Percentiles rank a stretch among this genome's conserved stretches.
phyloP scores from a whole-genome alignment of 2,113 vertebrate genomes.

The Campylomormyrus tamandua region DNA sequence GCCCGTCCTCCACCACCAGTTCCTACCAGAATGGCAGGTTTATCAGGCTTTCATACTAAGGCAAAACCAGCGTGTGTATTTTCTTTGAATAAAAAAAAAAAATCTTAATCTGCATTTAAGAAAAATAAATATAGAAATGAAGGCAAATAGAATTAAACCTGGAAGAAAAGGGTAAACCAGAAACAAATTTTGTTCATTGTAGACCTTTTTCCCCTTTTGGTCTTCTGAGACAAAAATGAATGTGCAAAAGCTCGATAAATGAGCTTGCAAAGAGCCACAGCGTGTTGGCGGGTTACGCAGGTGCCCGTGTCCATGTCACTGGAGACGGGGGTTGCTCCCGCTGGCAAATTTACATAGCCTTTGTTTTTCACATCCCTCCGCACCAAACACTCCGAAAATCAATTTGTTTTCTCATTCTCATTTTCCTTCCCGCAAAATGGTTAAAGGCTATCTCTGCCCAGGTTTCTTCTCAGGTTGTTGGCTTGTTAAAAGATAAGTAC shows the following conservation, averaged over 20 bases:
- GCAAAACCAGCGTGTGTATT: not conserved
- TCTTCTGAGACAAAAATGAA: not conserved
- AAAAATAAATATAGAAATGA: not conserved
- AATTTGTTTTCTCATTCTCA: not conserved
- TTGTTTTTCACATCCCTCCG: not conserved
- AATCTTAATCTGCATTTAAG: not conserved
- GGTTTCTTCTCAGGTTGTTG: not conserved
- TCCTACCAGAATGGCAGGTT: not conserved
- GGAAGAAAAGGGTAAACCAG: not conserved
- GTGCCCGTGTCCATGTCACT: not conserved
- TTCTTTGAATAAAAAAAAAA: not conserved
- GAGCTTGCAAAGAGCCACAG: not conserved
- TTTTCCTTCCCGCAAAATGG: not conserved
- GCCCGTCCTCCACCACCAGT: not conserved
- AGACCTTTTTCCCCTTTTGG: not conserved
- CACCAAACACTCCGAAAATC: not conserved
- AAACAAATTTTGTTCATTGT: not conserved
- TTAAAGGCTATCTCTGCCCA: not conserved
- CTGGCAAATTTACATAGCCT: not conserved
- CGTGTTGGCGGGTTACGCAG: not conserved
- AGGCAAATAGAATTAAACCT: not conserved
- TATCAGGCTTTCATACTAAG: not conserved
- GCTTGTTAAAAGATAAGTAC: constrained; percentile 12
- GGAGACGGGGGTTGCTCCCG: not conserved
- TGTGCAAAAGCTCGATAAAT: not conserved